Conservation (phyloP, 2,888 invertebrate species). For the Caenorhabditis drosophilae region DNA sequence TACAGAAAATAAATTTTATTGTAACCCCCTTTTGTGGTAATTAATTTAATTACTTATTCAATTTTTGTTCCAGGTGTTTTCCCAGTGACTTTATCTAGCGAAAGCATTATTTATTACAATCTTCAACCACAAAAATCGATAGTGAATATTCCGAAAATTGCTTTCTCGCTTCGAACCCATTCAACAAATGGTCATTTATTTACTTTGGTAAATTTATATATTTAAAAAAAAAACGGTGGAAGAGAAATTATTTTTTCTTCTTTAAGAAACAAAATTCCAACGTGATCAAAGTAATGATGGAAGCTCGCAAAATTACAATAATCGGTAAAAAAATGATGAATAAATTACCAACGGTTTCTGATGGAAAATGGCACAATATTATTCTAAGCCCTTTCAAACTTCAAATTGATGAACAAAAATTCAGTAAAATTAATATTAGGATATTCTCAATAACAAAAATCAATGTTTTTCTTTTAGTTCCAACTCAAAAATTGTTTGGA, state of each 20-base stretch:
- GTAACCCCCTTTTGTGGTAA: conserved; percentile 27
- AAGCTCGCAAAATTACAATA: no score
- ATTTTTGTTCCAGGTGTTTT: conserved; percentile 32
- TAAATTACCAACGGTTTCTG: conserved; percentile 32
- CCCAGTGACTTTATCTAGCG: conserved; percentile 49
- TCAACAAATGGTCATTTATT: conserved; percentile 47
- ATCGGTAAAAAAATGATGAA: no score
- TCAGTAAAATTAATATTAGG: conserved; percentile 16
- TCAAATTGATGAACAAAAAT: conserved; percentile 37
- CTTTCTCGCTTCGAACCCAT: conserved; percentile 44
- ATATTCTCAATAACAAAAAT: neutral
- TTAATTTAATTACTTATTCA: neutral
- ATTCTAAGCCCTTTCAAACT: conserved; percentile 35
- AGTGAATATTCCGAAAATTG: conserved; percentile 16
- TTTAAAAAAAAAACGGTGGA: no score
- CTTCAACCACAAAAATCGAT: conserved; percentile 9
- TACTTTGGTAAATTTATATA: conserved; percentile 26
- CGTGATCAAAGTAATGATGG: no score
- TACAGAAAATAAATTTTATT: conserved; percentile 54
- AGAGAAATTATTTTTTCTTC: no score
- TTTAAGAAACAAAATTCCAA: no score
- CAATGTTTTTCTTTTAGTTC: conserved; percentile 18
- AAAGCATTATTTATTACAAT: conserved; percentile 35
- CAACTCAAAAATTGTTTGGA: conserved; percentile 20
- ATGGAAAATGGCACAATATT: conserved; percentile 51